Evolutionary conservation across 64 coral and sea anemone species (phyloP).

Genomic region (Dendrophyllia cribrosa): DNA sequence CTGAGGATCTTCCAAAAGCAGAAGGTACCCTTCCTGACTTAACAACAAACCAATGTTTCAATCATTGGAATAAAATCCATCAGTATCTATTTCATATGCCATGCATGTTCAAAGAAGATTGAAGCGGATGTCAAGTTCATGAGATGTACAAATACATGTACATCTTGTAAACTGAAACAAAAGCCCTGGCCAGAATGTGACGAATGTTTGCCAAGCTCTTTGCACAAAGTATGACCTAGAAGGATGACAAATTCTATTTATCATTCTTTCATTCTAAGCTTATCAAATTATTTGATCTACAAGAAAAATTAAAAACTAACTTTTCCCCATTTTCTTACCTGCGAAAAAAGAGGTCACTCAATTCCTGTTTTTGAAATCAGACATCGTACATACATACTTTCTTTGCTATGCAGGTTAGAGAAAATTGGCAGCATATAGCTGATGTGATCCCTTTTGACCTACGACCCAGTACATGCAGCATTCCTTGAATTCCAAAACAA

Average conservation of each 20-base stretch:
- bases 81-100: background rate
- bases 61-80: conserved; percentile 36
- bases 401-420: too few species aligned
- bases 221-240: conserved; percentile 25
- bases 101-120: conserved; percentile 54
- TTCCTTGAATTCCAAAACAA: too few species aligned
- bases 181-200: background rate
- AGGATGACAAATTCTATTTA: conserved; percentile 49
- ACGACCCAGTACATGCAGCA: too few species aligned
- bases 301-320: too few species aligned
- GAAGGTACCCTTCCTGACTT: conserved; percentile 26
- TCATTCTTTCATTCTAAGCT: conserved; percentile 32
- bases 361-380: too few species aligned
- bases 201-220: conserved; percentile 34
- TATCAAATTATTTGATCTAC: conserved; percentile 24
- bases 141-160: too few species aligned
- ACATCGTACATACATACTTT: too few species aligned
- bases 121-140: conserved; percentile 30
- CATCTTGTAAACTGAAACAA: conserved; percentile 54
- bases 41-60: conserved; percentile 12
- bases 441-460: too few species aligned
- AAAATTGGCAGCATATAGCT: too few species aligned
- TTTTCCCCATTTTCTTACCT: too few species aligned
- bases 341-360: too few species aligned
- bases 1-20: conserved; percentile 20